Base-by-base conservation (phyloP, 2,113 vertebrate genomes). In the Myotis yumanensis region DNA sequence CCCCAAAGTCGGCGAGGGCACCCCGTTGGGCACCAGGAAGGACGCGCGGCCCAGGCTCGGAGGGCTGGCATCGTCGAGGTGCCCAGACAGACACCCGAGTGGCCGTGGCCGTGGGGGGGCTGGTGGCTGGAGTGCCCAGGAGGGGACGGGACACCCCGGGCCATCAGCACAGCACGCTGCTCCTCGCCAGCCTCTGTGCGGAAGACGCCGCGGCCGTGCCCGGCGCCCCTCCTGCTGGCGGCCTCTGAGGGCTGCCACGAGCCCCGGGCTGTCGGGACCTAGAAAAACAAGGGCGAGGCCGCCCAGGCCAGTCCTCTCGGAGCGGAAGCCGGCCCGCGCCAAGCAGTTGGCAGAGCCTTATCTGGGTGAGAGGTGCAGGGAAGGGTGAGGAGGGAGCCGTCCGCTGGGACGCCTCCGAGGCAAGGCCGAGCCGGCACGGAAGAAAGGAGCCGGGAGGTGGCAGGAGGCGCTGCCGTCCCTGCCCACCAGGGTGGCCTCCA, bases 391-490 rank as follows among this genome's bases (percentile, higher is more conserved):
- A 17, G 62, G 37, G 79, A 46, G 25, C 62, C 76, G 57, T 7
- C 0, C 20, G 14, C 30, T 0, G 4, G 57, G 23, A 22, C 57
- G 23, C 11, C 18, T 11, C 4, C 7, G 64, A 20, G 57, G 30
- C 48, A 5, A 20, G 32, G 69, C 77, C 15, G 43, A 43, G 43
- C 43, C 4, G 28, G 72, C 8, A n/a, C 23, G 7, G n/a, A 28
- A 4, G 12, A 35, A 10, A 18, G 35, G n/a, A 4, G 8, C 1
- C 1, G 32, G 35, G 7, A 5, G 12, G 46, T 7, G 15, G 11
- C 25, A 6, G 46, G 43, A n/a, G 4, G 2, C 0, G 6, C 43
- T 22, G 0, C 2, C 3, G 57, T 2, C 32, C 2, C 2, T 2
- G 12, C 62, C 32, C 87, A 11, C 1, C 1, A 2, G 3, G 82